Percentiles rank a stretch among this genome's conserved stretches.
Evolutionary conservation across 2,888 invertebrate species (phyloP).

Genomic region (Oxycera nigricornis): DNA sequence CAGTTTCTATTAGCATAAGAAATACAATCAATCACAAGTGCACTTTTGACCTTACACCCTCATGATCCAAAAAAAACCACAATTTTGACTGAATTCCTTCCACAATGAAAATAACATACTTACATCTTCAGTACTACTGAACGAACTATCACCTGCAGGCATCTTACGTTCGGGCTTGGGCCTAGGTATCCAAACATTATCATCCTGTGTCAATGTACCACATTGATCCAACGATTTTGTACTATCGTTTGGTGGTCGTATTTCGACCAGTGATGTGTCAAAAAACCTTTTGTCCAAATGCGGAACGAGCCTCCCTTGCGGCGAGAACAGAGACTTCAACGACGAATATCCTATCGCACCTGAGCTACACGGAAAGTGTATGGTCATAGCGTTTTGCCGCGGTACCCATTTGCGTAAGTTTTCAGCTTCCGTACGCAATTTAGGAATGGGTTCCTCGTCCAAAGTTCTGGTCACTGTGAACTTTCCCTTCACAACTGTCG

Average conservation of each 20-base stretch:
- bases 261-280: slow-evolving; percentile 81
- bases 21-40: too few relatives aligned
- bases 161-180: slow-evolving; percentile 13
- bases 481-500: slow-evolving; percentile 62
- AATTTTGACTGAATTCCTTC: slow-evolving; percentile 22
- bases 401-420: slow-evolving; percentile 54
- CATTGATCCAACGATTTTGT: slow-evolving; percentile 54
- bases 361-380: slow-evolving; percentile 72
- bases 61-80: too few relatives aligned
- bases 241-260: slow-evolving; percentile 64
- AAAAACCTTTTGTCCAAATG: slow-evolving; percentile 83
- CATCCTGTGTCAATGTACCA: slow-evolving; percentile 38
- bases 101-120: slow-evolving; percentile 17
- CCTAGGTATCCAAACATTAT: slow-evolving; percentile 49
- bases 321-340: slow-evolving; percentile 67
- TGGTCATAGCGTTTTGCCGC: slow-evolving; percentile 67
- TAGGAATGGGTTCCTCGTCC: slow-evolving; percentile 33
- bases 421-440: slow-evolving; percentile 55
- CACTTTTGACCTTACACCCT: too few relatives aligned
- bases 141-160: slow-evolving; percentile 12
- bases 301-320: slow-evolving; percentile 60
- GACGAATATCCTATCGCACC: slow-evolving; percentile 65
- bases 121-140: slow-evolving; percentile 33
- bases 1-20: too few relatives aligned
- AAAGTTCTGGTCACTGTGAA: slow-evolving; percentile 65